These are phyloP conservation scores for Gavia stellata DNA, from an alignment of 2,113 vertebrate species.

Conservation along the genomic window DNA sequence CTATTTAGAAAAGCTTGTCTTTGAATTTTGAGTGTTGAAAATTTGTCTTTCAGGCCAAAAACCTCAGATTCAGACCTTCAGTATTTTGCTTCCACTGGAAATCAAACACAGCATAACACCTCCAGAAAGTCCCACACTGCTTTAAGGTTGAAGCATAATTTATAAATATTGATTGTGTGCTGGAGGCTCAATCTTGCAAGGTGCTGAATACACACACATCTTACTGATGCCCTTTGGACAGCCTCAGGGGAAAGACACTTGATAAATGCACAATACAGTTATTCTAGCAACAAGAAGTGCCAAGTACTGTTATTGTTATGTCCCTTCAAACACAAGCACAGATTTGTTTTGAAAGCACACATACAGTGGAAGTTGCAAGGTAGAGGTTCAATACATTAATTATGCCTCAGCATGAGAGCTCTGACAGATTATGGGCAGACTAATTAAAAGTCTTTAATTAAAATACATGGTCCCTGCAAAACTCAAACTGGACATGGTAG, in stretches of 20 bases:
- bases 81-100: not conserved
- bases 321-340: constrained; percentile 35
- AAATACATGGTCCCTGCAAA: constrained; percentile 10
- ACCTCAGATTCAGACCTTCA: not conserved
- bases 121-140: not conserved
- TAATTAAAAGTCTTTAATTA: constrained; percentile 46
- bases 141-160: not conserved
- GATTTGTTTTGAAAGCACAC: constrained; percentile 44
- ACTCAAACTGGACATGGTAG: not conserved
- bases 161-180: constrained; percentile 27
- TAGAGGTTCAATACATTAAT: constrained; percentile 37
- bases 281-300: constrained; percentile 31
- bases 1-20: not conserved
- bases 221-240: constrained; percentile 20
- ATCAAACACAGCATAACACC: not conserved
- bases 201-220: constrained; percentile 25
- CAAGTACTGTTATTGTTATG: constrained; percentile 15
- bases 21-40: not conserved
- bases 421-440: constrained; percentile 37
- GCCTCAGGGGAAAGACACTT: constrained; percentile 6
- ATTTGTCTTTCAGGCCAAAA: not conserved
- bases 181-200: not conserved
- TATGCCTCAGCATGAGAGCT: constrained; percentile 39
- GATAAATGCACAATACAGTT: constrained; percentile 19
- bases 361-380: constrained; percentile 1